Base-by-base conservation (phyloP, 2,113 vertebrate genomes). In the Erythrocebus patas region DNA sequence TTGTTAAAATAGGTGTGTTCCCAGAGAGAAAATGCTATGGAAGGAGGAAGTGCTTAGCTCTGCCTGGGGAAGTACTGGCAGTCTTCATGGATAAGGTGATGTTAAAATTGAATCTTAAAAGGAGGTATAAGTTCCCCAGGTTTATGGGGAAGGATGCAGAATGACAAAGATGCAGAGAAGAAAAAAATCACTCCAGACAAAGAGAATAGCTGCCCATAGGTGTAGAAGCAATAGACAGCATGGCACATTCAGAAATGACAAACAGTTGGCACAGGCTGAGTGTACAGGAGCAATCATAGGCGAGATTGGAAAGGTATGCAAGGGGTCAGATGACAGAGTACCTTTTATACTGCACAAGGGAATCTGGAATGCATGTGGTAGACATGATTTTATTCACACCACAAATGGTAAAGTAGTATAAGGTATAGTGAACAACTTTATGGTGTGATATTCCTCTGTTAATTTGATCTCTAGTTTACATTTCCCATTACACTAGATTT, bases 391-490 rank as follows among this genome's bases (percentile, higher is more conserved):
- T 98, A 91, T 88, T 97, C 57, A 92, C 30, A 81, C 57, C 32
- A 6, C 80, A 97, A 95, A 96, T 78, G 85, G 64, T 66, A 55
- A 92, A 88, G 52, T 81, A 66, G 80, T 93, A 66, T 90, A 96
- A 95, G 61, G 79, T 68, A 83, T 35, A 84, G 75, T 27, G 75
- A 84, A 87, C 92, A 93, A 92, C 80, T 97, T 97, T 81, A 97
- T 96, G 87, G 81, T 91, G 85, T 96, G 94, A 92, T 95, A 91
- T 76, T 93, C 80, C 55, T 97, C 80, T 89, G 86, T 97, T 97
- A 94, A 97, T 98, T 98, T 98, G 14, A 95, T 96, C 87, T 98
- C 94, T 93, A 88, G 72, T 96, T 98, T 97, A 86, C 14, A 79
- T 95, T 98, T 98, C 57, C 87, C 43, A 45, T 97, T 96, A 73